Evolutionary conservation across 2,888 invertebrate genomes (phyloP).

Genomic region (Agrypnus murinus): DNA sequence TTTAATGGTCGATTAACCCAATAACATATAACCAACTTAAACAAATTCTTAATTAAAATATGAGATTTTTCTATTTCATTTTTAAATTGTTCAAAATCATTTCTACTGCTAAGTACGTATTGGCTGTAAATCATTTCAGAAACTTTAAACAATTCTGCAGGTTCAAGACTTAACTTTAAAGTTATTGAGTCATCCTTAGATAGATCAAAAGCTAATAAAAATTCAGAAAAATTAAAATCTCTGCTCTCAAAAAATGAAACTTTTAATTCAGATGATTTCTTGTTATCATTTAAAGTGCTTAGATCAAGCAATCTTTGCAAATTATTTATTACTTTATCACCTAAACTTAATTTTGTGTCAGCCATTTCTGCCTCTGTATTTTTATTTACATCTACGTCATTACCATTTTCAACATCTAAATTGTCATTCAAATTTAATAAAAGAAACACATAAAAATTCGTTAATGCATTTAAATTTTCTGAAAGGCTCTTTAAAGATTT

Average conservation of each 20-base stretch:
- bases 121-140: slow-evolving; percentile 66
- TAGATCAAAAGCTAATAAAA: slow-evolving; percentile 74
- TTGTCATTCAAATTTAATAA: slow-evolving; percentile 47
- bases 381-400: slow-evolving; percentile 48
- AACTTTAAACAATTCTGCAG: slow-evolving; percentile 68
- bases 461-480: slow-evolving; percentile 63
- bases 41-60: slow-evolving; percentile 78
- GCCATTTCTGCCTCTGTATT: slow-evolving; percentile 3
- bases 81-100: slow-evolving; percentile 60
- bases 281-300: slow-evolving; percentile 68
- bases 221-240: slow-evolving; percentile 73
- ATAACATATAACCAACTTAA: slow-evolving; percentile 81
- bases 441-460: slow-evolving; percentile 63
- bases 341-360: slow-evolving; percentile 64
- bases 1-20: slow-evolving; percentile 79
- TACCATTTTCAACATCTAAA: slow-evolving; percentile 61
- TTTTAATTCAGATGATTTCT: slow-evolving; percentile 70
- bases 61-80: slow-evolving; percentile 65
- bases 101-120: slow-evolving; percentile 60
- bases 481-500: slow-evolving; percentile 62
- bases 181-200: slow-evolving; percentile 64
- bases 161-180: slow-evolving; percentile 69
- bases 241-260: slow-evolving; percentile 76
- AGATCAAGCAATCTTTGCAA: slow-evolving; percentile 79
- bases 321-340: slow-evolving; percentile 76